phyloP scores from a whole-genome alignment of 2,888 invertebrate genomes.

The Iselma pallidipennis region DNA sequence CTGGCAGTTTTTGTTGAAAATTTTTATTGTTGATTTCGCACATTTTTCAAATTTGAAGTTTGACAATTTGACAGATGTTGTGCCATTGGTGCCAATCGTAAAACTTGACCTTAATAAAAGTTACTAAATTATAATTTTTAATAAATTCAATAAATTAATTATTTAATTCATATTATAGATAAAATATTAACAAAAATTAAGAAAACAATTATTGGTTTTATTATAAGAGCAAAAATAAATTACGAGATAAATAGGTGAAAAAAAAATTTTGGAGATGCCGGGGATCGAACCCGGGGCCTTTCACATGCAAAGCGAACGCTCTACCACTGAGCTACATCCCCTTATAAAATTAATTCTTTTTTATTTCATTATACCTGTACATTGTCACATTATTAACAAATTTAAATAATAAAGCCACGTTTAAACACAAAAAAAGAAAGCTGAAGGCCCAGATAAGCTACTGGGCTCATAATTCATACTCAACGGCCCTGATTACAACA shows the following conservation, averaged over 20 bases:
- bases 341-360: slow-evolving; percentile 43
- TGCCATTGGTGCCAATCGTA: neutral
- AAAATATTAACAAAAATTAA: neutral
- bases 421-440: too few relatives aligned
- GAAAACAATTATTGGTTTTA: too few relatives aligned
- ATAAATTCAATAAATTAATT: neutral
- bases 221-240: too few relatives aligned
- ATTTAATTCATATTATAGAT: neutral
- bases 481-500: too few relatives aligned
- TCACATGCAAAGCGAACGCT: slow-evolving; percentile 99
- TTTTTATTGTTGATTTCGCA: slow-evolving; percentile 65
- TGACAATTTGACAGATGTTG: neutral
- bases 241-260: too few relatives aligned
- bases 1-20: slow-evolving; percentile 62
- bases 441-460: too few relatives aligned
- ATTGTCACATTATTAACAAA: too few relatives aligned
- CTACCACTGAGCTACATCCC: slow-evolving; percentile 98
- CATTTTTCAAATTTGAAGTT: slow-evolving; percentile 56
- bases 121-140: neutral
- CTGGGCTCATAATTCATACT: too few relatives aligned
- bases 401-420: too few relatives aligned
- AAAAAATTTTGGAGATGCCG: slow-evolving; percentile 75
- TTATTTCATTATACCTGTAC: too few relatives aligned
- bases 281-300: slow-evolving; percentile 99
- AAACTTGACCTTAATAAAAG: neutral